Conservation (phyloP, 2,113 vertebrate genomes). For the Okapia johnstoni region DNA sequence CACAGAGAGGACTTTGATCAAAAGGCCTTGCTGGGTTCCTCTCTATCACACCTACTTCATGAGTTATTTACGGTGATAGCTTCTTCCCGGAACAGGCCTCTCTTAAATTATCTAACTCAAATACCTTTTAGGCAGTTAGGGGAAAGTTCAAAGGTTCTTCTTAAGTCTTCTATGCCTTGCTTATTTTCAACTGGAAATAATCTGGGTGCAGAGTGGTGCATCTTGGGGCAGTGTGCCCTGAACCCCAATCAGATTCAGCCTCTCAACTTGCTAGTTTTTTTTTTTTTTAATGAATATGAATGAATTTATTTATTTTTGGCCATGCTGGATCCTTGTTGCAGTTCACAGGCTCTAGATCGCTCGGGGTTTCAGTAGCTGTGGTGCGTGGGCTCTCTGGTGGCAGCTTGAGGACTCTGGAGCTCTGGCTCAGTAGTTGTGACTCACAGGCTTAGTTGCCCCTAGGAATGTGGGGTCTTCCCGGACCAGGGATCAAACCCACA, state of each 20-base stretch:
- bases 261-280: background rate
- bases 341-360: accelerated
- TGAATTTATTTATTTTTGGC: background rate
- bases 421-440: background rate
- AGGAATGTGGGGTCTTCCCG: background rate
- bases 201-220: background rate
- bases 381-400: background rate
- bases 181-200: background rate
- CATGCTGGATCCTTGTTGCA: background rate
- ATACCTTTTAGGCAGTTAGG: background rate
- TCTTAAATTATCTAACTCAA: background rate
- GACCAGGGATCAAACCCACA: background rate
- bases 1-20: background rate
- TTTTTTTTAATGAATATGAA: background rate
- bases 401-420: background rate
- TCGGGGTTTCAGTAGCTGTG: background rate
- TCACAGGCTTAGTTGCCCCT: background rate
- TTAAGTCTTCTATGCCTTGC: background rate
- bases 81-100: background rate
- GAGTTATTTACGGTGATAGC: background rate
- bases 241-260: background rate
- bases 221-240: background rate
- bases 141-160: background rate
- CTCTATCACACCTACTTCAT: background rate
- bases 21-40: background rate